A percentile compares a stretch with the other conserved stretches of the same genome.
These are phyloP conservation scores for Vidua macroura DNA, from an alignment of 2,113 vertebrate species.

Conservation along the genomic window DNA sequence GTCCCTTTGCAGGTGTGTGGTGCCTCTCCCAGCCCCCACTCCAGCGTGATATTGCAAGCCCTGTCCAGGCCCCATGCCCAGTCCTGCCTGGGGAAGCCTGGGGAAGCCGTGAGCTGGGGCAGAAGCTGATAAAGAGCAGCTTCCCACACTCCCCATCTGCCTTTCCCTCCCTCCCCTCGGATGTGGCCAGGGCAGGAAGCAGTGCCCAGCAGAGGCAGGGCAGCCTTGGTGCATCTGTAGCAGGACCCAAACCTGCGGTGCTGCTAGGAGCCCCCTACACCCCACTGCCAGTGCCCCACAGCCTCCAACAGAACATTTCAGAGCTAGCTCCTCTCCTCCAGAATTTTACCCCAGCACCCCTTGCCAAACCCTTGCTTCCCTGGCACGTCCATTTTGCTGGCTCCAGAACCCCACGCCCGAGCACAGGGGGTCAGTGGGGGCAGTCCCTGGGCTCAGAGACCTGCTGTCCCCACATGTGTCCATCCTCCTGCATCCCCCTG, in stretches of 20 bases:
- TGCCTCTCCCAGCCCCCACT: background rate
- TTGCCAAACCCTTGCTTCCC: background rate
- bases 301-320: background rate
- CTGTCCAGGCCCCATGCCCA: rapidly evolving
- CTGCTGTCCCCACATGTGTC: rapidly evolving
- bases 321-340: rapidly evolving
- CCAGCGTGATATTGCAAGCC: background rate
- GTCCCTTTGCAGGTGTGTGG: background rate
- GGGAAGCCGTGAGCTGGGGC: background rate
- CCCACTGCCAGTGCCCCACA: background rate
- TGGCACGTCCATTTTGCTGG: background rate
- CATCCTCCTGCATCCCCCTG: background rate
- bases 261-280: background rate
- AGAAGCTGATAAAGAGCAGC: background rate
- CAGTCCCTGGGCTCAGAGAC: background rate
- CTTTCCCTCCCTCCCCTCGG: background rate
- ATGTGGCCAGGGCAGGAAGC: slow-evolving; percentile 35
- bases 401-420: rapidly evolving
- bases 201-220: background rate
- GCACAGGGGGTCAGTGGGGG: rapidly evolving
- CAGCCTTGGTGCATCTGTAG: background rate
- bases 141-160: rapidly evolving
- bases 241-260: rapidly evolving
- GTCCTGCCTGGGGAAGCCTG: background rate
- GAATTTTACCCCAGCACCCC: background rate